Conservation (phyloP, 1,140 invertebrate genomes). For the Eulimnadia texana region DNA sequence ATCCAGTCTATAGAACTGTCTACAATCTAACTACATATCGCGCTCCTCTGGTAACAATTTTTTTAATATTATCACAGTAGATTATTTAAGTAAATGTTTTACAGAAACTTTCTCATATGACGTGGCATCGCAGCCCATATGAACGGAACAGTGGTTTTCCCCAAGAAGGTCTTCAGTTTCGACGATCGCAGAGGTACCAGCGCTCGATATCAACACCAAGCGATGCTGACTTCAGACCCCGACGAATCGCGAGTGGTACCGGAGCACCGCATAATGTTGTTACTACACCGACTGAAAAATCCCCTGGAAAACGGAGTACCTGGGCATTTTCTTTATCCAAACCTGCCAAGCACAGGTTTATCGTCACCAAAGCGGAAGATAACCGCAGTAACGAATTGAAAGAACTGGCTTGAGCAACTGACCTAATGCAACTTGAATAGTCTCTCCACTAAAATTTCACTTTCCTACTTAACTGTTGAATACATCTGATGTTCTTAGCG, state of each 20-base stretch:
- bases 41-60: slow-evolving; percentile 11
- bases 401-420: neutral
- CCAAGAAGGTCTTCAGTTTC: no score
- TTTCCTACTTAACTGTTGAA: no score
- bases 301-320: neutral
- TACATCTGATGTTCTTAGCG: no score
- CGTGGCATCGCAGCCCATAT: neutral
- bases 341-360: neutral
- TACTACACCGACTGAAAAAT: neutral
- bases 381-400: neutral
- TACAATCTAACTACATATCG: neutral
- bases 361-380: neutral
- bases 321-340: neutral
- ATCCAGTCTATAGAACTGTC: slow-evolving; percentile 9
- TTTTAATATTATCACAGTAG: no score
- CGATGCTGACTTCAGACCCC: neutral
- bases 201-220: neutral
- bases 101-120: neutral
- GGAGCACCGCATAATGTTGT: neutral
- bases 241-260: neutral
- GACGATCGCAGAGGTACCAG: neutral
- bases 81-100: no score
- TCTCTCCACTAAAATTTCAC: no score
- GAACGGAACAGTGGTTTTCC: no score
- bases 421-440: no score